Base-by-base conservation (phyloP, 2,888 invertebrate species). In the Meliscaeva auricollis region DNA sequence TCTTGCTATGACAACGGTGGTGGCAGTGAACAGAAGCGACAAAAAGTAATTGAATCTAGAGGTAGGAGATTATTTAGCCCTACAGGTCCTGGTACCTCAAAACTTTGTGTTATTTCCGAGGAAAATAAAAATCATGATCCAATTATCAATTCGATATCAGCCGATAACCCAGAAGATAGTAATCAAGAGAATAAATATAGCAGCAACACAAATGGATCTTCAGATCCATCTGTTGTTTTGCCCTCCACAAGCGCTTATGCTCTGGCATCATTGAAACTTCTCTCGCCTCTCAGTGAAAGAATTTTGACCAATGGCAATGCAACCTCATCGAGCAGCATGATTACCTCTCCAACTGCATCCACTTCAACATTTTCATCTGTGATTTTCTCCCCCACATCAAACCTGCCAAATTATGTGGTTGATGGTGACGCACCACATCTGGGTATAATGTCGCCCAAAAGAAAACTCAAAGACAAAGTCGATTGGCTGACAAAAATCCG, bases 351-450 rank as follows among this genome's bases (percentile, higher is more conserved):
- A 2, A 88, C 89, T 3, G 87, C 89, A 8, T 87, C 89, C 6
- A 66, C 9, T 8, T 70, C 81, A 3, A 13, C 62, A 3, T 75
- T 87, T 87, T 69, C 80, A 70, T 90, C 87, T 82, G 91, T 87
- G 84, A 91, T 87, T 89, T 92, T 92, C 60, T 94, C 96, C 1
- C 96, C 96, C 0, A 96, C 96, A 0, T 93, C 93, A 15, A 95
- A 96, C 90, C 91, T 97, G 81, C 97, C 97, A 0, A 95, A 97
- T 92, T 97, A 94, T 88, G 96, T 96, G 0, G 88, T 95, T 13
- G 95, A 95, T 88, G 97, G 97, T 0, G 95, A 95, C 44, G 96
- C 96, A 0, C 97, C 97, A 0, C 96, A 96, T 90, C 90, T 96
- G 68, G 92, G 94, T 46, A 89, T 91, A 8, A 94, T 94, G 93